phyloP scores from a whole-genome alignment of 2,797 vertebrate genomes.

The Poeciliopsis presidionis region DNA sequence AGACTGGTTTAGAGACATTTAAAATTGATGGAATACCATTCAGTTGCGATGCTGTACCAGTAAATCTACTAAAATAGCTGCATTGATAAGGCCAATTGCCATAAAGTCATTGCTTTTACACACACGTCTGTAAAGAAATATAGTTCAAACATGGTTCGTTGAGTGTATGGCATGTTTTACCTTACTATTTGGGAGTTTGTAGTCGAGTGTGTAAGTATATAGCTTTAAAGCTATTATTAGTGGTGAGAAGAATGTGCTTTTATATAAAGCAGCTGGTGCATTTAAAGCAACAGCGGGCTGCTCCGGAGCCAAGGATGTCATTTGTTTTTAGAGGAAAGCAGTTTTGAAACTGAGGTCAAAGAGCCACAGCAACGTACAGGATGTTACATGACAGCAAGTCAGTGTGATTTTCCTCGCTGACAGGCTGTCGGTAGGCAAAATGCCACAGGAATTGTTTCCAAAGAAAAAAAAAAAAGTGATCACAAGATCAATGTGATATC shows the following conservation, averaged over 20 bases:
- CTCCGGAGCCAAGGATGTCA: conserved; percentile 37
- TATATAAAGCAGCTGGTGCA: conserved; percentile 41
- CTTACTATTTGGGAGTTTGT: conserved; percentile 34
- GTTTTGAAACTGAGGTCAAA: conserved; percentile 33
- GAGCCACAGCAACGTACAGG: conserved; percentile 27
- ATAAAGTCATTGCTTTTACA: conserved; percentile 1
- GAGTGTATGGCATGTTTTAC: conserved; percentile 23
- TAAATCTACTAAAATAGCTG: conserved; percentile 25
- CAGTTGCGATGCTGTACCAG: conserved; percentile 26
- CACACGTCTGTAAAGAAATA: conserved; percentile 15
- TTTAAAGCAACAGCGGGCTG: conserved; percentile 35
- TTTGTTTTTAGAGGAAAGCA: conserved; percentile 46
- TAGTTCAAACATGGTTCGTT: conserved; percentile 19
- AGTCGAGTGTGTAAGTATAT: conserved; percentile 38
- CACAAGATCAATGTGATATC: background rate
- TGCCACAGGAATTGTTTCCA: conserved; percentile 14
- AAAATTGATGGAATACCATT: conserved; percentile 38
- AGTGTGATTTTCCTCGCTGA: conserved; percentile 4
- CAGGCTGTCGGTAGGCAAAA: conserved; percentile 2
- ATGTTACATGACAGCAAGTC: conserved; percentile 34
- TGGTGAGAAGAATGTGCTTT: conserved; percentile 49
- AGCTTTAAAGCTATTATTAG: conserved; percentile 44
- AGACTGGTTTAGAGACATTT: conserved; percentile 16
- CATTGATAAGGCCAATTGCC: conserved; percentile 6
- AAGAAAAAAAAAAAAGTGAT: background rate